Evolutionary conservation across 2,113 vertebrate genomes (phyloP).

Genomic region (Phocoena phocoena): DNA sequence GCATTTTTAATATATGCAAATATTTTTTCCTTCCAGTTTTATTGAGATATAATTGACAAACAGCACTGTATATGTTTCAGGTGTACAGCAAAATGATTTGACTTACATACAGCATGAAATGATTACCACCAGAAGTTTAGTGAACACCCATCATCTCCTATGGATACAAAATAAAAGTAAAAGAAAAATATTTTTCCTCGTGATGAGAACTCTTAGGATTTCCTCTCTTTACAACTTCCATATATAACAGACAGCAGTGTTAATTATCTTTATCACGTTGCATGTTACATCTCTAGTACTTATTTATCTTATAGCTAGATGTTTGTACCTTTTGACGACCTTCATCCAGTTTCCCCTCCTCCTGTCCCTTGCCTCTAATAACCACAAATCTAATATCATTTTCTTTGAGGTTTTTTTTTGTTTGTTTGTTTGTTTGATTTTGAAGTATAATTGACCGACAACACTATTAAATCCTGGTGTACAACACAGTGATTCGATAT

Average conservation of each 20-base stretch:
- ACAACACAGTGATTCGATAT: not conserved
- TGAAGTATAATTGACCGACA: not conserved
- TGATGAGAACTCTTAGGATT: not conserved
- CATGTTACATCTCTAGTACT: not conserved
- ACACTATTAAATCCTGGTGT: not conserved
- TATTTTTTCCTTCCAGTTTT: not conserved
- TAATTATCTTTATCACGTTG: not conserved
- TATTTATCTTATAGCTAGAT: not conserved
- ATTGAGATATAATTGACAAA: not conserved
- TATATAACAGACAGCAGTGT: not conserved
- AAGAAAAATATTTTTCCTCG: not conserved
- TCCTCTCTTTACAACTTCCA: not conserved
- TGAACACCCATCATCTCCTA: not conserved
- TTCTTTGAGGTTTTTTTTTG: not conserved
- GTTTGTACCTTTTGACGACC: not conserved
- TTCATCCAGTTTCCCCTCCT: not conserved
- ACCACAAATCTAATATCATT: not conserved
- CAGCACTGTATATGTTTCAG: not conserved
- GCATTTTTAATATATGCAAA: not conserved
- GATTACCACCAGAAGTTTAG: not conserved
- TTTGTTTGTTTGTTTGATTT: not conserved
- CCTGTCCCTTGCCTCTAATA: not conserved
- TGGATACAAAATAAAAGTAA: not conserved
- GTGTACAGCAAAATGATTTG: not conserved
- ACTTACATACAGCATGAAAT: not conserved